A percentile compares a stretch with the other conserved stretches of the same genome.
These are phyloP conservation scores for Danionella cerebrum DNA, from an alignment of 2,113 vertebrate species.

Conservation along the genomic window DNA sequence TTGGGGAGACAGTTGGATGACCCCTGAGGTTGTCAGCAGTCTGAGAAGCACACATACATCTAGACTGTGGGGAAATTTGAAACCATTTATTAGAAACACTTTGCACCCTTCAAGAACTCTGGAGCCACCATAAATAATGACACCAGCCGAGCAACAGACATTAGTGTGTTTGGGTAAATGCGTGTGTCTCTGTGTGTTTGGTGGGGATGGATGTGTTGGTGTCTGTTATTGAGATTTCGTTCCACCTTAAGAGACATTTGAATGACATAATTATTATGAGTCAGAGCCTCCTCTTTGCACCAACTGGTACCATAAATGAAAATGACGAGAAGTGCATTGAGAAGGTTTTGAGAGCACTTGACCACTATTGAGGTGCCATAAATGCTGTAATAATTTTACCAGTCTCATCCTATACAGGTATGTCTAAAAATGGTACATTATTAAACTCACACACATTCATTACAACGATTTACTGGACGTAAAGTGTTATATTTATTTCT, in stretches of 20 bases:
- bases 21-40: constrained; percentile 75
- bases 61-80: constrained; percentile 71
- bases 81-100: constrained; percentile 69
- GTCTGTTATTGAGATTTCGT: background rate
- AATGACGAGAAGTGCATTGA: too few species aligned
- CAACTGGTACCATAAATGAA: too few species aligned
- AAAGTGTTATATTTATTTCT: too few species aligned
- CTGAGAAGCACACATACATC: constrained; percentile 37
- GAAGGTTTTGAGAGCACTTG: too few species aligned
- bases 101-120: constrained; percentile 65
- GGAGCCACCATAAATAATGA: constrained; percentile 67
- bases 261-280: too few species aligned
- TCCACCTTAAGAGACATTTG: background rate
- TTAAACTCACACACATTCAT: too few species aligned
- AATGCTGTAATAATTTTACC: too few species aligned
- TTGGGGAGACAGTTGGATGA: constrained; percentile 19
- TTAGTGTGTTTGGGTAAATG: constrained; percentile 5
- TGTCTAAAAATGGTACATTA: too few species aligned
- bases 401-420: too few species aligned
- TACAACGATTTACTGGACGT: too few species aligned
- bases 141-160: constrained; percentile 41
- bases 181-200: background rate
- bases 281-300: too few species aligned
- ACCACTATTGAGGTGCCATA: too few species aligned
- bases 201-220: background rate